Conservation (phyloP, 2,888 invertebrate species). For the Apodemia hepburni region DNA sequence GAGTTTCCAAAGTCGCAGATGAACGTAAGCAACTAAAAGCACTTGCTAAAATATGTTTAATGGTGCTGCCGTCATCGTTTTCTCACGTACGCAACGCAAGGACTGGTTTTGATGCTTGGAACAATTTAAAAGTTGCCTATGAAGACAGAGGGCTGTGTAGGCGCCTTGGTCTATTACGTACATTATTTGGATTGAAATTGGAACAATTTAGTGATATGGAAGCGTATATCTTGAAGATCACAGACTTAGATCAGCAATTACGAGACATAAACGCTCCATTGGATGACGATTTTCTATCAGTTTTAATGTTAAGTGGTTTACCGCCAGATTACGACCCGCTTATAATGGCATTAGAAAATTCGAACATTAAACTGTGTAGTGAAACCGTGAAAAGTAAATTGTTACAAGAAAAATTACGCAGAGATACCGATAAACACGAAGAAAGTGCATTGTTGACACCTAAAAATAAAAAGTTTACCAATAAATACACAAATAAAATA, state of each 20-base stretch:
- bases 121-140: slow-evolving; percentile 14
- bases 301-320: slow-evolving; percentile 31
- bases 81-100: slow-evolving; percentile 17
- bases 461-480: too few species aligned
- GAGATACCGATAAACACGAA: slow-evolving; percentile 20
- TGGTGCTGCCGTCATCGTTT: slow-evolving; percentile 19
- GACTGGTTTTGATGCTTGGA: slow-evolving; percentile 20
- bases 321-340: slow-evolving; percentile 30
- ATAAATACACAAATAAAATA: too few species aligned
- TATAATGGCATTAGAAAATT: slow-evolving; percentile 33
- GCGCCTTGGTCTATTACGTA: neutral
- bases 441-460: too few species aligned
- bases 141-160: slow-evolving; percentile 8
- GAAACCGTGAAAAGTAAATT: slow-evolving; percentile 27
- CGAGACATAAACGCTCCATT: slow-evolving; percentile 29
- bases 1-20: slow-evolving; percentile 13
- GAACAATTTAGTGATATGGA: slow-evolving; percentile 5
- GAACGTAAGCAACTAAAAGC: slow-evolving; percentile 1
- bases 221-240: neutral
- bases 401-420: slow-evolving; percentile 26
- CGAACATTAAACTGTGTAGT: slow-evolving; percentile 28
- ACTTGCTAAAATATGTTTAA: slow-evolving; percentile 20
- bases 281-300: slow-evolving; percentile 16
- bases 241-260: slow-evolving; percentile 26
- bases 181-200: neutral